phyloP scores from a whole-genome alignment of 1,140 invertebrate species.

The Meteorus sp. region DNA sequence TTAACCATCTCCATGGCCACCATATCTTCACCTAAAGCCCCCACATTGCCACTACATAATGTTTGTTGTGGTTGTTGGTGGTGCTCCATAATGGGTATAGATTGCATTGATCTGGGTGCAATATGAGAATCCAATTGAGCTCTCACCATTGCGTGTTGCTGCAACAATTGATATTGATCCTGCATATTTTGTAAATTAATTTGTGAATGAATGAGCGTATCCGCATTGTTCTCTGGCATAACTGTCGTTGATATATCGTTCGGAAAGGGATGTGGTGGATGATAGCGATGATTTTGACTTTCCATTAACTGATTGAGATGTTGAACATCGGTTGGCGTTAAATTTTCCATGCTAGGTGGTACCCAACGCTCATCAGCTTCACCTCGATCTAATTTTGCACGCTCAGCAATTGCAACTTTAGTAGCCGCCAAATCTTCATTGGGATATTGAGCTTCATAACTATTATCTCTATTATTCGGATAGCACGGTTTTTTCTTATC shows the following conservation, averaged over 20 bases:
- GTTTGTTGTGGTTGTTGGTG: conserved; percentile 31
- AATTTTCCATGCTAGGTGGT: conserved; percentile 61
- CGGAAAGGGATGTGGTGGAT: conserved; percentile 42
- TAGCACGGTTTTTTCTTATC: conserved; percentile 50
- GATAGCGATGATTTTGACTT: conserved; percentile 54
- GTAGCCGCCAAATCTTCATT: conserved; percentile 44
- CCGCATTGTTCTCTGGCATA: conserved; percentile 40
- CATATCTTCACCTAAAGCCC: conserved; percentile 48
- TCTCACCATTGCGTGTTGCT: conserved; percentile 39
- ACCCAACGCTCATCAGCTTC: conserved; percentile 69
- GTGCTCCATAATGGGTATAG: conserved; percentile 44
- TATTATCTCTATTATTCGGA: conserved; percentile 42
- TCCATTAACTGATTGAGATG: conserved; percentile 54
- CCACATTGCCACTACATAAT: too few species aligned
- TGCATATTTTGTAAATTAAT: conserved; percentile 47
- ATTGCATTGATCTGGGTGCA: conserved; percentile 32
- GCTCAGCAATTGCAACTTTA: conserved; percentile 51
- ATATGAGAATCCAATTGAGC: conserved; percentile 41
- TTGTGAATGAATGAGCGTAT: conserved; percentile 45
- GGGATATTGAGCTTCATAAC: conserved; percentile 37
- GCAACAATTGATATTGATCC: conserved; percentile 47
- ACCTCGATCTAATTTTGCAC: conserved; percentile 57
- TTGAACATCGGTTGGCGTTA: conserved; percentile 50
- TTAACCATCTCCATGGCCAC: conserved; percentile 53
- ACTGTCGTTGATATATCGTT: conserved; percentile 49